Evolutionary conservation across 2,888 invertebrate genomes (phyloP).

Genomic region (Limenitis camilla): DNA sequence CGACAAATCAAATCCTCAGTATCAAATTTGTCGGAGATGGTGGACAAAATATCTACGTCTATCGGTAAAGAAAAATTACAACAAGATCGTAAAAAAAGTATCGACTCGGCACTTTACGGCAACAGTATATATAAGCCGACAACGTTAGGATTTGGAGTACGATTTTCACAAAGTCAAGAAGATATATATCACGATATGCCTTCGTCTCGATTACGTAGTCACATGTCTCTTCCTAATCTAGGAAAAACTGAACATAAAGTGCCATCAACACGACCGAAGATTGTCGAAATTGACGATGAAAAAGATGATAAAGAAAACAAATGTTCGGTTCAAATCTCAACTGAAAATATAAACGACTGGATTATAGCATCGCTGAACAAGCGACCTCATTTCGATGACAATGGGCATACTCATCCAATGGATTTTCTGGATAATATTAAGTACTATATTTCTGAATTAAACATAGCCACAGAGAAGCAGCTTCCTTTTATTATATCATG

Average conservation of each 20-base stretch:
- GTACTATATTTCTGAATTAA: constrained; percentile 61
- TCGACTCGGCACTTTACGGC: constrained; percentile 44
- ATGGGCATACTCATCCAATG: constrained; percentile 61
- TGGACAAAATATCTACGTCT: constrained; percentile 61
- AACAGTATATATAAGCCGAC: constrained; percentile 59
- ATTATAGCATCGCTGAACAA: constrained; percentile 58
- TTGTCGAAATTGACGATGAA: constrained; percentile 59
- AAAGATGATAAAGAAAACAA: constrained; percentile 37
- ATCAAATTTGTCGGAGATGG: constrained; percentile 66
- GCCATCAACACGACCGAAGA: constrained; percentile 43
- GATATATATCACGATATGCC: constrained; percentile 63
- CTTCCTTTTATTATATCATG: constrained; percentile 63
- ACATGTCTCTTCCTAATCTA: constrained; percentile 67
- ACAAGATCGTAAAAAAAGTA: constrained; percentile 42
- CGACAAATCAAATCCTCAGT: constrained; percentile 67
- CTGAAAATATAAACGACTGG: constrained; percentile 59
- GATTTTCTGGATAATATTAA: constrained; percentile 62
- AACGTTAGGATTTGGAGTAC: constrained; percentile 60
- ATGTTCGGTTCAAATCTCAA: constrained; percentile 42
- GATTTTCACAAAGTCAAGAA: constrained; percentile 66
- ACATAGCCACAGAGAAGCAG: constrained; percentile 55
- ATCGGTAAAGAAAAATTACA: constrained; percentile 43
- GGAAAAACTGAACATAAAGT: constrained; percentile 56
- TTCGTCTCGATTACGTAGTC: constrained; percentile 61
- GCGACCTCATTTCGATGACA: constrained; percentile 63